Base-by-base conservation (phyloP, 2,888 invertebrate genomes). In the Trisateles emortualis region DNA sequence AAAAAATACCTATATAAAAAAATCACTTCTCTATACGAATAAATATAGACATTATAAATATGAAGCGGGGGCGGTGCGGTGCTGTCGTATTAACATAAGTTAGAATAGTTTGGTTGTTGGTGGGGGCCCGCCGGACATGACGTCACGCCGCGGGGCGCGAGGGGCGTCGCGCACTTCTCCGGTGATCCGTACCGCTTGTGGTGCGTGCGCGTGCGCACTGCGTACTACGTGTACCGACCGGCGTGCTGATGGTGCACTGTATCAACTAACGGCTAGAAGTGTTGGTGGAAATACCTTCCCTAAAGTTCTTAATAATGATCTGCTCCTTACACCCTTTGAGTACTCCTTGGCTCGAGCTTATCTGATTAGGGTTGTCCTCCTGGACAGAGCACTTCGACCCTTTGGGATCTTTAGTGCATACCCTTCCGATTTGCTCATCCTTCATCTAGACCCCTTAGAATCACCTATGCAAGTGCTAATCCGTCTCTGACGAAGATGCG, bases 21-120 rank as follows among this genome's bases (percentile, higher is more conserved):
- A 81, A 81, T 81, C 82, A 86, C 76, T 86, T 86, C 81, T 87
- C 85, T 86, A 83, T 87, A 84, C 79, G 76, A 83, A 82, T 86
- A 86, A 79, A 75, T 78, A 82, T 85, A 86, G 80, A 81, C 76
- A 78, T 86, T n/a, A 83, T 64, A 82, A 74, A 64, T 77, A 69
- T 17, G 68, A 65, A 71, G 80, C 79, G 83, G 81, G 84, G 81
- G 86, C 83, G 88, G 86, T 79, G 84, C 74, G 78, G 78, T 52
- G 44, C 33, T 49, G 68, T 72, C 70, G 67, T 52, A 65, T 52
- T 67, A 61, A 65, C 50, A 74, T 84, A 83, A 84, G 85, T 79
- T 86, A 86, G 83, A 76, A 52, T 86, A 86, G 83, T 74, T 74
- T 62, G 45, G 67, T 67, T 56, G 39, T 42, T 9, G 26, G 45